Evolutionary conservation across 2,797 vertebrate species (phyloP).

Genomic region (Nyctibius grandis): DNA sequence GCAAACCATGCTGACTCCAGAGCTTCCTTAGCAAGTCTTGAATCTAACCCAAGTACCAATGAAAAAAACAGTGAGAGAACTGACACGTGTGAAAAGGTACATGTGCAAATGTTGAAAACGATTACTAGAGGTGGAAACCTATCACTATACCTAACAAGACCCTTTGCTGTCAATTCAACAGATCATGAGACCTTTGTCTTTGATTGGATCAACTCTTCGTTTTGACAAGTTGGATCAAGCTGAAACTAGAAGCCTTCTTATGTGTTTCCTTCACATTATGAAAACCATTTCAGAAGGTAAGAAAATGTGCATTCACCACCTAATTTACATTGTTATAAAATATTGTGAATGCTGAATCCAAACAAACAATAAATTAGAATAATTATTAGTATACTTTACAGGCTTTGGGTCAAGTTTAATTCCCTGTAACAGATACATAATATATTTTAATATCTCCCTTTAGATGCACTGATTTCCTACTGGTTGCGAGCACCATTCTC

Average conservation of each 20-base stretch:
- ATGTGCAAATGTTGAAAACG: background rate
- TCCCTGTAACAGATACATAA: background rate
- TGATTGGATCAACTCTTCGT: conserved; percentile 93
- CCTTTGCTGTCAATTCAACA: conserved; percentile 63
- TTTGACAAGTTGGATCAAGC: conserved; percentile 98
- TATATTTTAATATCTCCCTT: conserved; percentile 24
- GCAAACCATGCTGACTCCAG: conserved; percentile 95
- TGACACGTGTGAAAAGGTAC: conserved; percentile 95
- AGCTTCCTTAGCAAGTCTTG: conserved; percentile 94
- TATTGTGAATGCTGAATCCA: background rate
- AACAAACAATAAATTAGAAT: background rate
- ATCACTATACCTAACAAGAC: background rate
- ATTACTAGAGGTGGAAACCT: background rate
- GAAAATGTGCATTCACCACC: background rate
- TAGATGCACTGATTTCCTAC: conserved; percentile 94
- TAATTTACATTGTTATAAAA: background rate
- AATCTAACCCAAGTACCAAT: conserved; percentile 94
- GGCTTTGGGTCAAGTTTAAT: background rate
- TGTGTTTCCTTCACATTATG: conserved; percentile 99
- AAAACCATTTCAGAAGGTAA: conserved; percentile 97
- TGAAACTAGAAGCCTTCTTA: conserved; percentile 93
- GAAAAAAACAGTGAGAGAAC: conserved; percentile 95
- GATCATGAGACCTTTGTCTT: conserved; percentile 92
- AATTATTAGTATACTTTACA: background rate
- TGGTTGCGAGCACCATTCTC: conserved; percentile 94